phyloP scores from a whole-genome alignment of 2,113 vertebrate species.

The Euleptes europaea region DNA sequence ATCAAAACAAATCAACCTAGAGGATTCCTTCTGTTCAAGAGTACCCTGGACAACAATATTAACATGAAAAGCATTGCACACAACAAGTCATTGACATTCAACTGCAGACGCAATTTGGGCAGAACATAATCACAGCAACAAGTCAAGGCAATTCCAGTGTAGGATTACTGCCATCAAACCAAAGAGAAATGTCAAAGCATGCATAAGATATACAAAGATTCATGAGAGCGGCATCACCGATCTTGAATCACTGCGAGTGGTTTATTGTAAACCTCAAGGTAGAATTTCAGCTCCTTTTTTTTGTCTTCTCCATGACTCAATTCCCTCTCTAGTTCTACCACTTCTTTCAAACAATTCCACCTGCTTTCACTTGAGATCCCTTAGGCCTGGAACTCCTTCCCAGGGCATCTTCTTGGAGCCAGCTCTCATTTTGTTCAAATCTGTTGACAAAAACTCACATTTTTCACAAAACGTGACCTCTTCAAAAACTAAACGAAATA shows the following conservation, averaged over 20 bases:
- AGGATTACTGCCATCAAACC: constrained; percentile 51
- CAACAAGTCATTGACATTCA: constrained; percentile 18
- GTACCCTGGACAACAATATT: background rate
- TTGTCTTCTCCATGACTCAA: background rate
- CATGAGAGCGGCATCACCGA: constrained; percentile 38
- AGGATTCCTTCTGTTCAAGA: constrained; percentile 8
- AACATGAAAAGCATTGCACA: constrained; percentile 13
- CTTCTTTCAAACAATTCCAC: background rate
- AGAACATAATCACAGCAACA: constrained; percentile 49
- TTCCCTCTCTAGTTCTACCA: background rate
- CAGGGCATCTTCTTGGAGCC: too few species aligned
- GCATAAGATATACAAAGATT: constrained; percentile 48
- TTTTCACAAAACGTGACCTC: background rate
- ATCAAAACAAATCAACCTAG: background rate
- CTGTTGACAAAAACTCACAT: background rate
- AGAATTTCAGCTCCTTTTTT: constrained; percentile 28
- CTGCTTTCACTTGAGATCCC: background rate
- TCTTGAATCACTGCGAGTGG: constrained; percentile 37
- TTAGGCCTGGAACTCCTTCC: background rate
- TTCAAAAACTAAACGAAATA: background rate
- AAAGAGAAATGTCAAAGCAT: constrained; percentile 66
- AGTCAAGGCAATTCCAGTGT: constrained; percentile 48
- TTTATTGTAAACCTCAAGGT: constrained; percentile 40
- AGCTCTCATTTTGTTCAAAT: background rate
- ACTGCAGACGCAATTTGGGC: constrained; percentile 14